Evolutionary conservation across 2,888 invertebrate species (phyloP).

Genomic region (Litoditis marina): DNA sequence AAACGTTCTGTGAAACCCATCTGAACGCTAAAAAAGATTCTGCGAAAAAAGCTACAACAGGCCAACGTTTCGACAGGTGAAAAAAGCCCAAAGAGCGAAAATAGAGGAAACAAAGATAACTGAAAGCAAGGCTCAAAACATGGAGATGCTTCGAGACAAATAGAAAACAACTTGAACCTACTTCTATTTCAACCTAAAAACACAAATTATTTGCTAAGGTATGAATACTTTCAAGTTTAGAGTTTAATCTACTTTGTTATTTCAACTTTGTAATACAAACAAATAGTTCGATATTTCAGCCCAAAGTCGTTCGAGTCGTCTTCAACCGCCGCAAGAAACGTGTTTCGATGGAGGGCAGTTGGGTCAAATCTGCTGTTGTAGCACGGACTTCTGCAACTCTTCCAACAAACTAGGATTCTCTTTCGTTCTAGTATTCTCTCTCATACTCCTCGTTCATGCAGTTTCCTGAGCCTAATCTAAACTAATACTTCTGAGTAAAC

Average conservation of each 20-base stretch:
- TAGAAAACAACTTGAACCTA: too few species aligned
- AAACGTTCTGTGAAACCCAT: too few species aligned
- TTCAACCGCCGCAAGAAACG: slow-evolving; percentile 18
- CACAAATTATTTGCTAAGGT: too few species aligned
- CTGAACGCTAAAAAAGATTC: too few species aligned
- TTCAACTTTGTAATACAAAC: not conserved
- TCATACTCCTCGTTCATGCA: not conserved
- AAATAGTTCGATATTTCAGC: too few species aligned
- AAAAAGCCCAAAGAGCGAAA: too few species aligned
- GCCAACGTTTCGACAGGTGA: too few species aligned
- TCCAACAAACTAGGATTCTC: not conserved
- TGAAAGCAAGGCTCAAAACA: too few species aligned
- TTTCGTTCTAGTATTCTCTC: not conserved
- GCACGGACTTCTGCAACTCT: slow-evolving; percentile 36
- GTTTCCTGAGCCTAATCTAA: not conserved
- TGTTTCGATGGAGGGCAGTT: slow-evolving; percentile 39
- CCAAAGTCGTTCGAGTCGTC: not conserved
- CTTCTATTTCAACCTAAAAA: too few species aligned
- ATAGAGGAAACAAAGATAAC: too few species aligned
- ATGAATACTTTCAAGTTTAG: slow-evolving; percentile 1
- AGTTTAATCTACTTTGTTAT: not conserved
- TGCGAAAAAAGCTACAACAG: too few species aligned
- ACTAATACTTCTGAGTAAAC: not conserved
- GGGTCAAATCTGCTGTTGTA: slow-evolving; percentile 40
- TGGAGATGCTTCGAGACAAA: too few species aligned